Percentiles rank a stretch among this genome's conserved stretches.
Evolutionary conservation across 1,140 invertebrate species (phyloP).

Genomic region (Eupristina koningsbergeri): DNA sequence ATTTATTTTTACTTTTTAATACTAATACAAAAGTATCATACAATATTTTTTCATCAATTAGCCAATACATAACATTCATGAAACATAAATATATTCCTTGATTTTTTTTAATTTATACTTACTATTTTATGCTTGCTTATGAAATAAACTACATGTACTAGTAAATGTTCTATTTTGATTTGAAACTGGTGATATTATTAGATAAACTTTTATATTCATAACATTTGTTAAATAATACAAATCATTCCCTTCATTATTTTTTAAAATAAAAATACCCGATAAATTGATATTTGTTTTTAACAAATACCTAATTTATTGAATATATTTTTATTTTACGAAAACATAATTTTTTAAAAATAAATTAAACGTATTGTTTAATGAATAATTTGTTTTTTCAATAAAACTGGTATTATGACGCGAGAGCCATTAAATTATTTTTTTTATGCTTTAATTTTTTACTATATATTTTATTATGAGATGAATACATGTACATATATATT

Average conservation of each 20-base stretch:
- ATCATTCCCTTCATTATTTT: neutral
- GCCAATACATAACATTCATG: conserved; percentile 2
- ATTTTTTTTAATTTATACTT: conserved; percentile 21
- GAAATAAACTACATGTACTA: conserved; percentile 47
- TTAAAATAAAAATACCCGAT: conserved; percentile 33
- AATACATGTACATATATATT: too few species aligned
- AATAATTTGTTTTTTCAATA: too few species aligned
- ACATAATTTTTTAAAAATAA: too few species aligned
- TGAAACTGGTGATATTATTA: conserved; percentile 11
- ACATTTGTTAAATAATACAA: conserved; percentile 44
- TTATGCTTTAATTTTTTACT: too few species aligned
- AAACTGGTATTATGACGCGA: too few species aligned
- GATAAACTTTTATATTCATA: conserved; percentile 35
- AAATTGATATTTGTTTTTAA: conserved; percentile 12
- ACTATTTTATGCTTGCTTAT: conserved; percentile 25
- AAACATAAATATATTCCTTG: conserved; percentile 14
- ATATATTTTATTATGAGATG: too few species aligned
- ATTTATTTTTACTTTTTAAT: conserved; percentile 41
- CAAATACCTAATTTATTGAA: too few species aligned
- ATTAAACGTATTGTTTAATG: too few species aligned
- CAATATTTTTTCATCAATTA: neutral
- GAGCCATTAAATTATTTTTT: too few species aligned
- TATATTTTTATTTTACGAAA: too few species aligned
- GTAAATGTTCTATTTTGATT: conserved; percentile 30
- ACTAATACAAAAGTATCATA: conserved; percentile 48